Conservation (phyloP, 1,140 invertebrate genomes). For the Drosophila trapezifrons region DNA sequence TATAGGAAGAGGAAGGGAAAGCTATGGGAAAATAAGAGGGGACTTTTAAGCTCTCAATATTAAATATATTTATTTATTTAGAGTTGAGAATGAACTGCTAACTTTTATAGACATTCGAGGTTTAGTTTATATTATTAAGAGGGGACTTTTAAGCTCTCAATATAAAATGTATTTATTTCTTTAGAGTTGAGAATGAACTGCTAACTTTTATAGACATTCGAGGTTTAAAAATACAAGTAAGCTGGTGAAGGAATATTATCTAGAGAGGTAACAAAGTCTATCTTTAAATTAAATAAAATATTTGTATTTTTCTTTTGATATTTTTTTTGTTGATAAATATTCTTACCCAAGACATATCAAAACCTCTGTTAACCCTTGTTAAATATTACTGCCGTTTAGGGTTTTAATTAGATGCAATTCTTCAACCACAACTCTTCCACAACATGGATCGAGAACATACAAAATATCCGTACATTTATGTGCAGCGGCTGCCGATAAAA, state of each 20-base stretch:
- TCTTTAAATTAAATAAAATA: background rate
- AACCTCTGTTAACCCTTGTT: background rate
- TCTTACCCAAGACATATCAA: background rate
- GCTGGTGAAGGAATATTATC: background rate
- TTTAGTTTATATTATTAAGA: too few relatives aligned
- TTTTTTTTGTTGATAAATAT: conserved; percentile 7
- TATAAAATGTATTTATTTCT: too few relatives aligned
- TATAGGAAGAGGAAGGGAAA: too few relatives aligned
- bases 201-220: background rate
- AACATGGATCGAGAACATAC: conserved; percentile 43
- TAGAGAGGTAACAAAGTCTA: background rate
- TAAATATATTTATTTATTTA: too few relatives aligned
- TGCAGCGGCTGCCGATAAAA: conserved; percentile 42
- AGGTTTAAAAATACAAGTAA: background rate
- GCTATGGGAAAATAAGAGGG: too few relatives aligned
- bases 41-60: background rate
- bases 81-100: background rate
- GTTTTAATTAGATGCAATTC: background rate
- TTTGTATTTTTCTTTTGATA: too few relatives aligned
- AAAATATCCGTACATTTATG: conserved; percentile 18
- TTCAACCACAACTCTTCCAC: background rate
- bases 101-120: background rate
- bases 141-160: too few relatives aligned
- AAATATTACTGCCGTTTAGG: conserved; percentile 2
- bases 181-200: background rate